phyloP scores from a whole-genome alignment of 2,113 vertebrate species.

The Sisor rabdophorus region DNA sequence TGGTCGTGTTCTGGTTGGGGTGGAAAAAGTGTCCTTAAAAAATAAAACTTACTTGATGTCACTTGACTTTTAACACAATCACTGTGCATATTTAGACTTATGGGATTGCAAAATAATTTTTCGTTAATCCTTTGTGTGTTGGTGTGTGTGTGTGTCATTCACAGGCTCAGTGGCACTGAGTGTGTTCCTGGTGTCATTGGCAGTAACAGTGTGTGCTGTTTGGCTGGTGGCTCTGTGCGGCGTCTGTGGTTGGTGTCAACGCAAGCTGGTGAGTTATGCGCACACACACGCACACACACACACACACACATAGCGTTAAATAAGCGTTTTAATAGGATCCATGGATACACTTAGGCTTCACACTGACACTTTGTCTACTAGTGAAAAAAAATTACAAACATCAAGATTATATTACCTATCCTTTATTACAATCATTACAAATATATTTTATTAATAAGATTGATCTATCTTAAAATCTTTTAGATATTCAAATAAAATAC shows the following conservation, averaged over 20 bases:
- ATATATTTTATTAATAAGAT: background rate
- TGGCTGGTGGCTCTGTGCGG: constrained; percentile 94
- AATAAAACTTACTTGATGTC: no score
- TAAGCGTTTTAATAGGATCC: background rate
- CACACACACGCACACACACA: constrained; percentile 2
- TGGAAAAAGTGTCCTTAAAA: no score
- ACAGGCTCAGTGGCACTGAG: constrained; percentile 86
- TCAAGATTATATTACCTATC: background rate
- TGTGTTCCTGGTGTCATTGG: constrained; percentile 92
- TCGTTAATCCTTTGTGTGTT: constrained; percentile 4
- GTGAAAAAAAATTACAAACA: background rate
- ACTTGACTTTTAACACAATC: no score
- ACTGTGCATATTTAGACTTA: no score
- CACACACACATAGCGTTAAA: background rate
- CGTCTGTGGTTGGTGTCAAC: constrained; percentile 98
- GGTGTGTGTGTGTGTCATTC: constrained; percentile 42
- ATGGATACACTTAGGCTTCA: background rate
- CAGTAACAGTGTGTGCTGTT: constrained; percentile 94
- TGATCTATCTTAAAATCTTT: background rate
- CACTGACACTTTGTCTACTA: background rate
- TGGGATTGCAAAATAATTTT: no score
- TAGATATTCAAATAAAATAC: background rate
- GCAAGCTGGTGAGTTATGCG: constrained; percentile 86
- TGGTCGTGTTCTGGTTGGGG: no score
- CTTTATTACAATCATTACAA: background rate